Conservation (phyloP, 2,888 invertebrate genomes). For the Orthosia cruda region DNA sequence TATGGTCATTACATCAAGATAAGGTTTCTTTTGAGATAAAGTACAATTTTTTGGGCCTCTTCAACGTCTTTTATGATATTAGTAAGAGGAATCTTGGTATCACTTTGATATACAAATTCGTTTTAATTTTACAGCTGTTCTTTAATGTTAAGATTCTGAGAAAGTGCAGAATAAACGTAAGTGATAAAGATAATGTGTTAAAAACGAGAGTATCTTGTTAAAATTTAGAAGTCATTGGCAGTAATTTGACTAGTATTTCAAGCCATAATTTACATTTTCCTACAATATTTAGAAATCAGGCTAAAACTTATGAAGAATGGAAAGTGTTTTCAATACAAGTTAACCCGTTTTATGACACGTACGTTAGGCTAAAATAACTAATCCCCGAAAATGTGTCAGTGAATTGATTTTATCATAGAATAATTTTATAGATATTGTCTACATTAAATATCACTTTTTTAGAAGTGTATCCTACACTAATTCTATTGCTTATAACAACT, state of each 20-base stretch:
- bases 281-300: neutral
- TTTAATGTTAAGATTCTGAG: slow-evolving; percentile 12
- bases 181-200: neutral
- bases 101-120: slow-evolving; percentile 29
- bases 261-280: neutral
- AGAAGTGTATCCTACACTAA: too few species aligned
- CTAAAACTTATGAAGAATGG: too few species aligned
- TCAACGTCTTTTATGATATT: slow-evolving; percentile 39
- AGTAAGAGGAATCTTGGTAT: slow-evolving; percentile 50
- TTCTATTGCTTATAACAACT: too few species aligned
- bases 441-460: too few species aligned
- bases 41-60: slow-evolving; percentile 38
- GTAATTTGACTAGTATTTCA: too few species aligned
- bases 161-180: neutral
- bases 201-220: neutral
- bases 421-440: too few species aligned
- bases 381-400: too few species aligned
- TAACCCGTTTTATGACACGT: too few species aligned
- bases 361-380: too few species aligned
- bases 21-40: slow-evolving; percentile 67
- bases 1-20: slow-evolving; percentile 73
- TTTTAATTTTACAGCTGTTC: slow-evolving; percentile 35
- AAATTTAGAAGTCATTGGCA: neutral
- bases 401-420: too few species aligned
- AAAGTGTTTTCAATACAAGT: too few species aligned